A percentile compares a stretch with the other conserved stretches of the same genome.
These are phyloP conservation scores for Phoeniculus purpureus DNA, from an alignment of 2,797 vertebrate genomes.

Conservation along the genomic window DNA sequence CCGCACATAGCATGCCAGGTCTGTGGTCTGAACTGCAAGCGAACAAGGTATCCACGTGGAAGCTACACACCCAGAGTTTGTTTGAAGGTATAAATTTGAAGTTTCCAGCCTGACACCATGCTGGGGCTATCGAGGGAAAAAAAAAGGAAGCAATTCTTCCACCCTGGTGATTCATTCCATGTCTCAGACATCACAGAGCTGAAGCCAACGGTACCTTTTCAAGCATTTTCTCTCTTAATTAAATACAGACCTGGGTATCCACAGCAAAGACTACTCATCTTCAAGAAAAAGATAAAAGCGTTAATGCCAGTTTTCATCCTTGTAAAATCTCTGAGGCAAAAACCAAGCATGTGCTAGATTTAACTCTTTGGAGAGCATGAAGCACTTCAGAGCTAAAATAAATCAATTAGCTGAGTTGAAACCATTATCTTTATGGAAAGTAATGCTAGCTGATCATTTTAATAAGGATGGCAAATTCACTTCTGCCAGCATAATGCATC, in stretches of 20 bases:
- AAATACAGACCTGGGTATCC: conserved; percentile 12
- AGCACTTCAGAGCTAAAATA: neutral
- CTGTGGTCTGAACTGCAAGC: neutral
- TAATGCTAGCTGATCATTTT: conserved; percentile 38
- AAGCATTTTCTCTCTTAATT: conserved; percentile 31
- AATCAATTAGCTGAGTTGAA: conserved; percentile 7
- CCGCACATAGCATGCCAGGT: neutral
- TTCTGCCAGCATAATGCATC: conserved; percentile 12
- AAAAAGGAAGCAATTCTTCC: conserved; percentile 10
- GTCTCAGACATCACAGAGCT: conserved; percentile 27
- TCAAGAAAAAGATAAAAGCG: neutral
- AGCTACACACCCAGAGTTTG: neutral
- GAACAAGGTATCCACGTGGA: neutral
- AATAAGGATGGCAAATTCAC: conserved; percentile 21
- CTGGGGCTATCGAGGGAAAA: neutral
- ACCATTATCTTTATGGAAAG: neutral
- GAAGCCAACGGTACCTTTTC: neutral
- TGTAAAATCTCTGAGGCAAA: neutral
- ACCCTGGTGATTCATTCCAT: conserved; percentile 17
- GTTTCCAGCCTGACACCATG: conserved; percentile 6
- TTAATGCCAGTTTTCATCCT: neutral
- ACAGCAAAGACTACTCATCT: neutral
- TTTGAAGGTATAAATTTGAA: conserved; percentile 13
- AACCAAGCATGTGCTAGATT: neutral
- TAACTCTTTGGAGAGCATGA: neutral